phyloP scores from a whole-genome alignment of 2,888 invertebrate species.

The Drosophila melanosoma region DNA sequence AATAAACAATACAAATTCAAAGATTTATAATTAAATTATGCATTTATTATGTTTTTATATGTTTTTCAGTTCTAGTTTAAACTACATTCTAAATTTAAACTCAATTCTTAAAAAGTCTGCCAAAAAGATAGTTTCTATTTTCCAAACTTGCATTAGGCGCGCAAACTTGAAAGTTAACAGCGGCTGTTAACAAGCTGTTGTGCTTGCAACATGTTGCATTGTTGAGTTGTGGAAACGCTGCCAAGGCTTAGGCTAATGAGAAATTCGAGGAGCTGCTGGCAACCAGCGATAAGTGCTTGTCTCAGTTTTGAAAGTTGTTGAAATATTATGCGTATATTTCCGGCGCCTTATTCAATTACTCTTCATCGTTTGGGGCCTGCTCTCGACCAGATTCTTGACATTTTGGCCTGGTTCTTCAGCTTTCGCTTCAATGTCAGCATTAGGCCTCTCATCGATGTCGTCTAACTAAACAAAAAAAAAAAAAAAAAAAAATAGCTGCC shows the following conservation, averaged over 20 bases:
- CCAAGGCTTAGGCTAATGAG: neutral
- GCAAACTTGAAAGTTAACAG: constrained; percentile 42
- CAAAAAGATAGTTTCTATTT: neutral
- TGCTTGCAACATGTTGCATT: constrained; percentile 46
- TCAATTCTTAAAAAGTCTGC: neutral
- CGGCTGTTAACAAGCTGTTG: constrained; percentile 22
- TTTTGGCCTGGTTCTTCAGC: constrained; percentile 70
- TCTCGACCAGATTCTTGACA: constrained; percentile 45
- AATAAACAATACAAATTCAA: constrained; percentile 1
- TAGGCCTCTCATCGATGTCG: constrained; percentile 73
- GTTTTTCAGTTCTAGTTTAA: constrained; percentile 1
- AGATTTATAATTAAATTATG: constrained; percentile 11
- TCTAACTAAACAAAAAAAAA: no score
- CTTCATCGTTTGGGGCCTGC: constrained; percentile 20
- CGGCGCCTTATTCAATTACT: constrained; percentile 35
- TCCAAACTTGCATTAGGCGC: constrained; percentile 21
- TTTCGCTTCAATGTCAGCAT: constrained; percentile 78
- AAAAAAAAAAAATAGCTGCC: constrained; percentile 22
- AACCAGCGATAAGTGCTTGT: constrained; percentile 14
- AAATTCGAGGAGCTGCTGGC: constrained; percentile 13
- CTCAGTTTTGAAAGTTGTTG: constrained; percentile 21
- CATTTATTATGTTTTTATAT: constrained; percentile 14
- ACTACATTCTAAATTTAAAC: neutral
- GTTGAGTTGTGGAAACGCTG: constrained; percentile 26
- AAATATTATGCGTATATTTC: constrained; percentile 27